Conservation (phyloP, 2,797 vertebrate species). For the Enteromius anoplus region DNA sequence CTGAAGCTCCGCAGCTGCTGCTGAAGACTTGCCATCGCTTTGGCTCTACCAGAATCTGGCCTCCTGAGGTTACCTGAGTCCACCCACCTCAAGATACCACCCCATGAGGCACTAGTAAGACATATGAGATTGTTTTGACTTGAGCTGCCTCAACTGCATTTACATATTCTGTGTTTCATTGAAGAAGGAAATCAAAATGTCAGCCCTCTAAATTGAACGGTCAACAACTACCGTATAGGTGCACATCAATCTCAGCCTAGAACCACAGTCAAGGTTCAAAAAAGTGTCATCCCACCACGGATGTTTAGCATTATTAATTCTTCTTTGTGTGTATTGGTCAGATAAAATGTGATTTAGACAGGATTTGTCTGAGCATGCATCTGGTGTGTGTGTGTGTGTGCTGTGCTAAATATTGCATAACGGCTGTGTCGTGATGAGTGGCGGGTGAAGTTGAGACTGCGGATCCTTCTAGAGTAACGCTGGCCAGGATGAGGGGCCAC, state of each 20-base stretch:
- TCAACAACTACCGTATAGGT: neutral
- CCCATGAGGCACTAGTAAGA: conserved; percentile 46
- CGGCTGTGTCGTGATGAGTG: conserved; percentile 70
- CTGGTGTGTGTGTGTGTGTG: conserved; percentile 37
- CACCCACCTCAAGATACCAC: conserved; percentile 31
- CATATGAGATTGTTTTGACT: conserved; percentile 36
- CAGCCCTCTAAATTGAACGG: neutral
- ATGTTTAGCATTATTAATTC: neutral
- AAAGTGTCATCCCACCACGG: neutral
- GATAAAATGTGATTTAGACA: conserved; percentile 49
- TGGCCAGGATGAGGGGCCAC: conserved; percentile 69
- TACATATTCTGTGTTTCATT: conserved; percentile 8
- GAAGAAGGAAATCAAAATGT: neutral
- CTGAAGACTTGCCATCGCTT: conserved; percentile 8
- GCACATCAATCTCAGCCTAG: conserved; percentile 2
- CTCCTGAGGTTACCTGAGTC: conserved; percentile 38
- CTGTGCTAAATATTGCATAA: conserved; percentile 74
- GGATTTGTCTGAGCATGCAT: conserved; percentile 34
- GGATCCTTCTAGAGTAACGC: conserved; percentile 78
- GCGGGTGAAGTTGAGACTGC: conserved; percentile 74
- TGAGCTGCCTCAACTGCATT: conserved; percentile 9
- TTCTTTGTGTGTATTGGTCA: conserved; percentile 36
- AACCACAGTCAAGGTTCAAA: neutral
- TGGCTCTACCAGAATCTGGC: conserved; percentile 30
- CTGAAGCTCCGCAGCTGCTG: conserved; percentile 22